Percentiles rank a stretch among this genome's conserved stretches.
Conservation (phyloP, 2,888 invertebrate species). For the Hypselothyrea guttata region DNA sequence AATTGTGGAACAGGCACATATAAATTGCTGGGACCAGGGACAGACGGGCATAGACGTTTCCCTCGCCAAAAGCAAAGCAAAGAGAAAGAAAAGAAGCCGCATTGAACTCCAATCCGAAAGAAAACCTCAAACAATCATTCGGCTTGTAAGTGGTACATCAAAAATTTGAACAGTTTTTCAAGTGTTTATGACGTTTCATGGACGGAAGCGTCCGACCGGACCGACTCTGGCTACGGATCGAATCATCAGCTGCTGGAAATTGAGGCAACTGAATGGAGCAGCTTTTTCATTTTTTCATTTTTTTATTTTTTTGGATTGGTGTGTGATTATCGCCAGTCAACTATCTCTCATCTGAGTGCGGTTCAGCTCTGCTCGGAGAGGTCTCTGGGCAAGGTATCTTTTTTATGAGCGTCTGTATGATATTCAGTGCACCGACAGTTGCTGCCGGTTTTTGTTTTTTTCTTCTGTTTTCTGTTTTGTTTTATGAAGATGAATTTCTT, state of each 20-base stretch:
- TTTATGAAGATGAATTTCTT: constrained; percentile 77
- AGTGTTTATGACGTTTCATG: constrained; percentile 61
- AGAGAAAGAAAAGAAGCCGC: constrained; percentile 5
- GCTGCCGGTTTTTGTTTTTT: constrained; percentile 50
- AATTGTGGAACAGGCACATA: constrained; percentile 55
- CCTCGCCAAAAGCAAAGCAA: constrained; percentile 14
- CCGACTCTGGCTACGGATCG: neutral
- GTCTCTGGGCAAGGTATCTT: neutral
- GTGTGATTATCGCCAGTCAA: constrained; percentile 74
- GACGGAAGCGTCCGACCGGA: neutral
- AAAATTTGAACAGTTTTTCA: constrained; percentile 71
- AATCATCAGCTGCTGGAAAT: constrained; percentile 9
- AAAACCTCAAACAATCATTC: constrained; percentile 19
- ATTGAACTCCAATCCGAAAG: constrained; percentile 18
- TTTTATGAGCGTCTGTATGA: neutral
- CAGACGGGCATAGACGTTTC: neutral
- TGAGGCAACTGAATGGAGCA: constrained; percentile 17
- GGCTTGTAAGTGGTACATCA: constrained; percentile 68
- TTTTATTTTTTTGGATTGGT: constrained; percentile 47
- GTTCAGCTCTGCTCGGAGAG: no score
- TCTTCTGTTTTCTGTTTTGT: constrained; percentile 7
- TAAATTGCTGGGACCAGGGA: constrained; percentile 53
- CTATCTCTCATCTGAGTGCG: constrained; percentile 61
- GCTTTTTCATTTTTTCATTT: no score
- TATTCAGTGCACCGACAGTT: constrained; percentile 34